Percentiles rank a stretch among this genome's conserved stretches.
phyloP scores from a whole-genome alignment of 2,888 invertebrate genomes.

The Philereme transversata region DNA sequence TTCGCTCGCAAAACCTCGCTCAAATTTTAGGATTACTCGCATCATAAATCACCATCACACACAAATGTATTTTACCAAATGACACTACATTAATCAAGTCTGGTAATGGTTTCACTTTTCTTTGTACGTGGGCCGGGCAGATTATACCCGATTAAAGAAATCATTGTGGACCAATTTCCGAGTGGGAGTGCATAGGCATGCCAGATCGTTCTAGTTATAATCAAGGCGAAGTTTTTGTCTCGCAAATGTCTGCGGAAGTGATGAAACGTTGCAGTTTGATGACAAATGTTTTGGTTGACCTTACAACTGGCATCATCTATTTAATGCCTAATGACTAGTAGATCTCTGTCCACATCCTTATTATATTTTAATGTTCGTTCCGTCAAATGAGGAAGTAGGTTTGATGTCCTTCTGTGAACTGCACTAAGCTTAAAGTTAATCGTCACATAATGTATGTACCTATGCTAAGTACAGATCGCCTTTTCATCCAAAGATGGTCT shows the following conservation, averaged over 20 bases:
- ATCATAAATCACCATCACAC: constrained; percentile 50
- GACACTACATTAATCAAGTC: constrained; percentile 56
- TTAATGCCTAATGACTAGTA: constrained; percentile 42
- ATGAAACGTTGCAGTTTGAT: constrained; percentile 51
- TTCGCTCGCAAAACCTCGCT: constrained; percentile 31
- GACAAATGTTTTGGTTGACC: constrained; percentile 52
- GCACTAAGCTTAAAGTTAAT: neutral
- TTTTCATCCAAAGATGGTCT: too few species aligned
- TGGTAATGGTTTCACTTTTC: constrained; percentile 62
- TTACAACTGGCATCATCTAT: constrained; percentile 49
- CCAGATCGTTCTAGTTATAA: constrained; percentile 45
- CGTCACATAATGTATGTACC: too few species aligned
- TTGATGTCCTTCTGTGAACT: constrained; percentile 9
- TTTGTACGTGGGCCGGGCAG: constrained; percentile 52
- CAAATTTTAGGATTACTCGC: constrained; percentile 25
- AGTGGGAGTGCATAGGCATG: constrained; percentile 49
- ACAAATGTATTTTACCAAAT: constrained; percentile 50
- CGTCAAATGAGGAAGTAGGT: constrained; percentile 28
- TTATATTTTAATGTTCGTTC: constrained; percentile 34
- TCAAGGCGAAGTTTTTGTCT: constrained; percentile 52
- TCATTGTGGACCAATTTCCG: constrained; percentile 52
- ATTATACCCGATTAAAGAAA: constrained; percentile 52
- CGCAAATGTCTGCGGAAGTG: constrained; percentile 61
- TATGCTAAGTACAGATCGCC: too few species aligned
- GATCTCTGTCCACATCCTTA: constrained; percentile 36